Evolutionary conservation across 2,888 invertebrate species (phyloP).

Genomic region (Xestoiulus laeticollis): DNA sequence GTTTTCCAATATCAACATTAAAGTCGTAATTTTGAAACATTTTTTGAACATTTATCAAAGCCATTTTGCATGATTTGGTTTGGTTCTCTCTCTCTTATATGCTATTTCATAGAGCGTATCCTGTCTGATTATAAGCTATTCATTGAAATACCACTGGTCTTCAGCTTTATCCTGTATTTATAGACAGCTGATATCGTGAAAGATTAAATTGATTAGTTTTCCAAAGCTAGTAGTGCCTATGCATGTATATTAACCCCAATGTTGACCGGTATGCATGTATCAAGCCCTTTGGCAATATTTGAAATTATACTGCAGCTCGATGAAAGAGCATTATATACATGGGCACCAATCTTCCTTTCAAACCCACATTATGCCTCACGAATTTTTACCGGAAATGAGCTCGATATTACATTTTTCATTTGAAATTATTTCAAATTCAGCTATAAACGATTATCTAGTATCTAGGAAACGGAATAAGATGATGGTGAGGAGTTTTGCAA

Average conservation of each 20-base stretch:
- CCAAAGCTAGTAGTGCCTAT: background rate
- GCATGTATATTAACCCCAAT: background rate
- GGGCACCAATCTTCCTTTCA: background rate
- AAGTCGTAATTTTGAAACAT: background rate
- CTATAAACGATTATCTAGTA: too few species aligned
- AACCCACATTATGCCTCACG: background rate
- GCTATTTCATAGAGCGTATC: background rate
- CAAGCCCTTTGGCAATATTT: background rate
- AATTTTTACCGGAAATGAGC: background rate
- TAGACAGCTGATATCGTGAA: background rate
- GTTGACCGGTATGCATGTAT: background rate
- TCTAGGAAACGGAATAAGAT: background rate
- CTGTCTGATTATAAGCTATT: background rate
- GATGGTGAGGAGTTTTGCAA: background rate
- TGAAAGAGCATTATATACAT: background rate
- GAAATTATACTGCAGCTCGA: background rate
- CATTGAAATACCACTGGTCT: background rate
- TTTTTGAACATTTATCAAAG: background rate
- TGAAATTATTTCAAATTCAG: background rate
- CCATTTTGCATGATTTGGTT: background rate
- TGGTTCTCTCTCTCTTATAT: too few species aligned
- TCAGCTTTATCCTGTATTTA: background rate
- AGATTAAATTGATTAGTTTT: slow-evolving; percentile 8
- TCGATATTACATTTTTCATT: background rate
- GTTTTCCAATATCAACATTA: background rate